Evolutionary conservation across 2,797 vertebrate species (phyloP), one percentile per base, ranked within the genome.

Genomic region (Pseudomugil tenellus): DNA sequence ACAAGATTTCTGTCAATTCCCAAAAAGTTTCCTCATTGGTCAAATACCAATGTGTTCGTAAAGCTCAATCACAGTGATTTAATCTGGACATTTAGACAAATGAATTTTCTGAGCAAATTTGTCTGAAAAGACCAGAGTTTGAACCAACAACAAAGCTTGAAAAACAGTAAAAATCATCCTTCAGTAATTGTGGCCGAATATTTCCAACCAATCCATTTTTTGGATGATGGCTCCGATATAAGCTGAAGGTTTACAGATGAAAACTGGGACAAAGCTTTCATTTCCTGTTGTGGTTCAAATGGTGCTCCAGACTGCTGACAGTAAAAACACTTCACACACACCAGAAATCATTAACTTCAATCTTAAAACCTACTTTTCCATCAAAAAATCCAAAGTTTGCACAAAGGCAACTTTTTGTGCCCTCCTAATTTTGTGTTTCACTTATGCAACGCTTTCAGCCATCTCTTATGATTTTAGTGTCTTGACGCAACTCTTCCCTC

Each of bases 401-500:
- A 55, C 25, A 51, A n/a, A 6, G 51, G 19, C 51, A 41, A 55
- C 31, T 52, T 35, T 26, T 53, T 41, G 23, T 21, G 31, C 52
- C 58, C 58, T 19, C 29, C 29, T 49, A 46, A 64, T 63, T 58
- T 63, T 58, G 57, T 3, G 39, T 34, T 76, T 73, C 63, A 32
- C 67, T 72, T 67, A 35, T 3, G 29, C 70, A 61, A 67, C 6
- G 68, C 58, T 57, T 57, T 65, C 41, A 0, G 16, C 35, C 49
- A 1, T 4, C 23, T 49, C 70, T 28, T 35, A 34, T 69, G 13
- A 51, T 51, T 6, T 68, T 52, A 54, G 23, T 72, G 70, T 63
- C 59, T 56, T 25, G n/a, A 70, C 55, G 52, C 41, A n/a, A 57
- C 64, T 54, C 66, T 63, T 76, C 58, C 60, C 57, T 71, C 66